A percentile compares a stretch with the other conserved stretches of the same genome.
Evolutionary conservation across 2,797 vertebrate genomes (phyloP).

Genomic region (Chloroceryle inda): DNA sequence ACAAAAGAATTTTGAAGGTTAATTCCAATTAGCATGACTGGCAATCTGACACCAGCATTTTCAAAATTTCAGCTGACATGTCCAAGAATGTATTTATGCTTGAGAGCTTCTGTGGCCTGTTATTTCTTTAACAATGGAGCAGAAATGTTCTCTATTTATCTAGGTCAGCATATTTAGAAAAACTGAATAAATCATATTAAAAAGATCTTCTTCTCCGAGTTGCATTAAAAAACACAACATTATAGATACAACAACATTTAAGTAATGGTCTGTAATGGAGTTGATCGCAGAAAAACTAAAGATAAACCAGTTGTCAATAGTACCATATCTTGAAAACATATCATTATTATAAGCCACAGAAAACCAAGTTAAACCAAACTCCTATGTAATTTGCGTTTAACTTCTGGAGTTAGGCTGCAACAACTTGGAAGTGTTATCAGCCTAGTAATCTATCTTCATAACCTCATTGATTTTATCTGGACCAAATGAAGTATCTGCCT

Average conservation of each 20-base stretch:
- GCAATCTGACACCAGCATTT: conserved; percentile 34
- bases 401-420: background rate
- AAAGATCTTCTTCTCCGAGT: conserved; percentile 1
- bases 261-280: background rate
- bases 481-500: conserved; percentile 37
- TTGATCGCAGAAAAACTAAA: background rate
- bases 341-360: background rate
- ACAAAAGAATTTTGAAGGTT: conserved; percentile 19
- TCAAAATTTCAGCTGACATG: conserved; percentile 27
- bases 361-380: background rate
- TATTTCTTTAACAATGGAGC: conserved; percentile 41
- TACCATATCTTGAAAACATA: background rate
- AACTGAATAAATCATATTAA: conserved; percentile 41
- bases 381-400: background rate
- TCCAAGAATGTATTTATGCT: background rate
- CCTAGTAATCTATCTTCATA: background rate
- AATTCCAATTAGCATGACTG: conserved; percentile 19
- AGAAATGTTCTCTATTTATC: conserved; percentile 17
- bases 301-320: background rate
- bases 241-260: background rate
- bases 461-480: conserved; percentile 30
- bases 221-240: background rate
- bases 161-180: conserved; percentile 38
- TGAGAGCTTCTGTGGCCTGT: conserved; percentile 11
- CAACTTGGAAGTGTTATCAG: background rate